Base-by-base conservation (phyloP, 2,888 invertebrate genomes). In the Epicampocera succincta region DNA sequence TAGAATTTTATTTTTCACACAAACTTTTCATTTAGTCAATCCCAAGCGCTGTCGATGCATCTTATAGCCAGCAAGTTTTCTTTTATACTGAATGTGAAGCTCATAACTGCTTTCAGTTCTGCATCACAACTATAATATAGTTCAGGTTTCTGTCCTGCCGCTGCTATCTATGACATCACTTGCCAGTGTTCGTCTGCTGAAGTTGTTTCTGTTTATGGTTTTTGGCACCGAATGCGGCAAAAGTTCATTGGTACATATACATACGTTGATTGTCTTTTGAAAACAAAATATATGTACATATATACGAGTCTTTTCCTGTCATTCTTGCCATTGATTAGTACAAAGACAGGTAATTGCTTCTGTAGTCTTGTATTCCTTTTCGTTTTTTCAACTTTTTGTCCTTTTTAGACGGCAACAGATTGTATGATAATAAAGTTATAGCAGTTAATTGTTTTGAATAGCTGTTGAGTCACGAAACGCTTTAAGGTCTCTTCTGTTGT, bases 61-160 rank as follows among this genome's bases (percentile, higher is more conserved):
- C 65, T 72, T 25, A 38, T 72, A 38, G 65, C 77, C 71, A 72
- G 71, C 50, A 52, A 78, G 65, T 72, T 58, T 52, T 21, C 42
- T 72, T 78, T 72, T 58, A 38, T 78, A 78, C 77, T 78, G 71
- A 78, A 58, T 58, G 33, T 17, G 58, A 65, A 71, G 54, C 42
- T 65, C 44, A 50, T 58, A 65, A 58, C 40, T 33, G 38, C 33
- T 78, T 60, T 52, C 52, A 19, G 56, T 58, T 78, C 38, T 71
- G 50, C 71, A 71, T 77, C 56, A 25, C 13, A 38, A 29, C 11
- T 65, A 44, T 50, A 58, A 29, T 58, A 58, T 78, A 65, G 5
- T 40, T 29, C 5, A 68, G 58, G 40, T 12, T 29, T 33, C 52
- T 33, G 68, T 33, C 40, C 21, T 44, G 58, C 42, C 17, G 42